phyloP scores from a whole-genome alignment of 2,888 invertebrate species.

The Caradrina kadenii region DNA sequence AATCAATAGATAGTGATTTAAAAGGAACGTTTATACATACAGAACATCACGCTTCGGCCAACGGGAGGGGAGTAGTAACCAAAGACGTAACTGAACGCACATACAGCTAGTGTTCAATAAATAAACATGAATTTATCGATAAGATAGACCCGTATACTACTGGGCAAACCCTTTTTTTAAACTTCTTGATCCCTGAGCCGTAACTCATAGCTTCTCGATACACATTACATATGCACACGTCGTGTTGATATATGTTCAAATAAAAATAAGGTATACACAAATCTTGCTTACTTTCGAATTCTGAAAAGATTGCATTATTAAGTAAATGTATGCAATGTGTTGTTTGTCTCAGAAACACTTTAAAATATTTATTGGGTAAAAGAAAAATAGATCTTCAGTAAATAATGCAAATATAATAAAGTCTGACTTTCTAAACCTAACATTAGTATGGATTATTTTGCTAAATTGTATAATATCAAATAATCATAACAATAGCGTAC shows the following conservation, averaged over 20 bases:
- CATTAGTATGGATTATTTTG: background rate
- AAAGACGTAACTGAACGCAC: too few species aligned
- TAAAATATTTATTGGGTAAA: slow-evolving; percentile 2
- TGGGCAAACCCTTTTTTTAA: background rate
- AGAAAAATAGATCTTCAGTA: background rate
- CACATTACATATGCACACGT: slow-evolving; percentile 17
- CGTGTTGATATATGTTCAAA: slow-evolving; percentile 30
- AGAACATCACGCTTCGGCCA: too few species aligned
- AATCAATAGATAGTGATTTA: too few species aligned
- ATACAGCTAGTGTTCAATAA: too few species aligned
- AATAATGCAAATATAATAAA: too few species aligned
- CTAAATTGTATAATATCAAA: slow-evolving; percentile 14
- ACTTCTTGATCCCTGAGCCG: background rate
- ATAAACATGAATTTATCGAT: background rate
- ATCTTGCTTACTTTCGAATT: slow-evolving; percentile 6
- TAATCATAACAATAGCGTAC: slow-evolving; percentile 7
- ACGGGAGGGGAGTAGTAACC: too few species aligned
- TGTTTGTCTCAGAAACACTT: background rate
- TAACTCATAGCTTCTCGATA: slow-evolving; percentile 18
- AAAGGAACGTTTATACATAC: too few species aligned
- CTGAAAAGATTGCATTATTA: background rate
- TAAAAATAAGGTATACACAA: slow-evolving; percentile 33
- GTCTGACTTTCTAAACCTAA: background rate
- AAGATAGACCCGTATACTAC: background rate
- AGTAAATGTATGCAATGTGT: slow-evolving; percentile 6